phyloP scores from a whole-genome alignment of 2,888 invertebrate genomes.

The Platycheirus rosarum region DNA sequence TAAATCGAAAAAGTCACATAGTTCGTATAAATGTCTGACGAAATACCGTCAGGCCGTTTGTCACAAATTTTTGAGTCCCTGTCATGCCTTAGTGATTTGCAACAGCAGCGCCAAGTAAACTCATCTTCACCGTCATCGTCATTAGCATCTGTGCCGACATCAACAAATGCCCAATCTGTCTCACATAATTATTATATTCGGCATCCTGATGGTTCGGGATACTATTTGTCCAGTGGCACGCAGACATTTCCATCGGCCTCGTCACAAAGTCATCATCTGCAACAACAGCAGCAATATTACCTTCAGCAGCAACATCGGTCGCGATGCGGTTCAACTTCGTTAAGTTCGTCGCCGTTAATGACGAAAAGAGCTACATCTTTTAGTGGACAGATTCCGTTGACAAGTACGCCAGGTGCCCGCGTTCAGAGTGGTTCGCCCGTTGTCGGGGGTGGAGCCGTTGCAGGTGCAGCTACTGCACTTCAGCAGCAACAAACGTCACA shows the following conservation, averaged over 20 bases:
- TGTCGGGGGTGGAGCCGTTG: constrained; percentile 13
- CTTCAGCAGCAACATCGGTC: constrained; percentile 71
- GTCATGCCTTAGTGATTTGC: constrained; percentile 88
- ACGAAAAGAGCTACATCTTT: constrained; percentile 81
- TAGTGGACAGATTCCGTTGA: constrained; percentile 80
- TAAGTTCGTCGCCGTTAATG: constrained; percentile 80
- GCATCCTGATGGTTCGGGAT: constrained; percentile 77
- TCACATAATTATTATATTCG: constrained; percentile 78
- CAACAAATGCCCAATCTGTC: constrained; percentile 62
- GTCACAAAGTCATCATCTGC: constrained; percentile 76
- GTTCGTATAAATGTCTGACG: constrained; percentile 84
- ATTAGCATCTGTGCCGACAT: constrained; percentile 76
- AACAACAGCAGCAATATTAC: constrained; percentile 75
- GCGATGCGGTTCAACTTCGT: constrained; percentile 77
- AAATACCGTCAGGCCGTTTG: constrained; percentile 87
- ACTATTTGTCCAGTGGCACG: constrained; percentile 72
- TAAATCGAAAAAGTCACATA: constrained; percentile 14
- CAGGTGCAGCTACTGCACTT: constrained; percentile 19
- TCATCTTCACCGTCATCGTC: constrained; percentile 77
- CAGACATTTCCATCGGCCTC: constrained; percentile 81
- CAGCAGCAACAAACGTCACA: constrained; percentile 79
- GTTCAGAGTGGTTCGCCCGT: constrained; percentile 19
- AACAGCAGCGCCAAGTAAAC: constrained; percentile 78
- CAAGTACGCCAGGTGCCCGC: constrained; percentile 74
- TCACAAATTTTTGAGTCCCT: constrained; percentile 93